phyloP scores from a whole-genome alignment of 2,888 invertebrate species.

The Nemoura dubitans region DNA sequence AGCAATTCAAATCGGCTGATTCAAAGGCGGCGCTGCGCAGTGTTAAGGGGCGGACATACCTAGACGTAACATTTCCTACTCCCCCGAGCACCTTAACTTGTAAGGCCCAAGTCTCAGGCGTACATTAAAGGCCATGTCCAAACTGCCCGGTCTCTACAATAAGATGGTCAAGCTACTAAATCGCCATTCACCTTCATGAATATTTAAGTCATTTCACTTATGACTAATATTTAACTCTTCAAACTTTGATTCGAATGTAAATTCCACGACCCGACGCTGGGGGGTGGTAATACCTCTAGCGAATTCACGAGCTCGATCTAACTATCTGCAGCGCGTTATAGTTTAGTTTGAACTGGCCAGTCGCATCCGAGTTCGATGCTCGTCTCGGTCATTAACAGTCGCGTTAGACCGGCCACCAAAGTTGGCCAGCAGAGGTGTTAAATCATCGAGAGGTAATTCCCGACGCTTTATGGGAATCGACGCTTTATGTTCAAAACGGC shows the following conservation, averaged over 20 bases:
- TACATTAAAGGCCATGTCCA: background rate
- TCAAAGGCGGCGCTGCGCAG: background rate
- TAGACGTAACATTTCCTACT: background rate
- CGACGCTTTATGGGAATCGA: background rate
- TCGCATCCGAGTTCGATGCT: background rate
- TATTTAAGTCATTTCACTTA: conserved; percentile 12
- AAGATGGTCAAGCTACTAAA: background rate
- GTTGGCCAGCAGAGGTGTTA: background rate
- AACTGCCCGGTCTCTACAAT: background rate
- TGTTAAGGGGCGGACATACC: background rate
- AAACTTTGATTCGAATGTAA: conserved; percentile 12
- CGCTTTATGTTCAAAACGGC: background rate
- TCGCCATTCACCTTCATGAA: conserved; percentile 12
- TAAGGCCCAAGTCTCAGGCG: background rate
- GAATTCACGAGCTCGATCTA: background rate
- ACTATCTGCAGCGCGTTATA: background rate
- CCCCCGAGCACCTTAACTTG: background rate
- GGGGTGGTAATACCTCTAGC: background rate
- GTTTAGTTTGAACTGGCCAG: background rate
- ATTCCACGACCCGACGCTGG: background rate
- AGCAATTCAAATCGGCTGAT: background rate
- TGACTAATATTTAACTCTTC: conserved; percentile 12
- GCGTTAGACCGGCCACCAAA: background rate
- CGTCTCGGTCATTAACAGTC: conserved; percentile 12
- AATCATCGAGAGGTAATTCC: background rate